These are phyloP conservation scores for Parnassius apollo DNA, from an alignment of 2,888 invertebrate genomes.

Conservation along the genomic window DNA sequence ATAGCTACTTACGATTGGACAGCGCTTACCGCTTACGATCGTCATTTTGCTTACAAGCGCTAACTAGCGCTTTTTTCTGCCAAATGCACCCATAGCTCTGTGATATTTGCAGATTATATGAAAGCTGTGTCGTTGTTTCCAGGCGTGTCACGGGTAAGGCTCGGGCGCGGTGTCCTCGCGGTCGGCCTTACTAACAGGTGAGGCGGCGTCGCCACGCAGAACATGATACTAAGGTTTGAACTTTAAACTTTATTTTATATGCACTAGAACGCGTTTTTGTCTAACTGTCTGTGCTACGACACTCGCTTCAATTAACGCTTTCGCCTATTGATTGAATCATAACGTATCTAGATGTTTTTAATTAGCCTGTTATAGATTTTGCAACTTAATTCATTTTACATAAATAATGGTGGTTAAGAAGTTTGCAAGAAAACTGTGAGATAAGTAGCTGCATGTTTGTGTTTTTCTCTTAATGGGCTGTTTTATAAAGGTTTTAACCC, in stretches of 20 bases:
- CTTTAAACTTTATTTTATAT: constrained; percentile 60
- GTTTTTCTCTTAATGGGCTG: too few species aligned
- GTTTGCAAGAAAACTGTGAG: too few species aligned
- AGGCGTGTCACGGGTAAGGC: constrained; percentile 70
- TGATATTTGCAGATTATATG: too few species aligned
- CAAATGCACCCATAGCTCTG: too few species aligned
- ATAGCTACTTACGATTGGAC: too few species aligned
- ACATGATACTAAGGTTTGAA: constrained; percentile 80
- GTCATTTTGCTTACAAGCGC: too few species aligned
- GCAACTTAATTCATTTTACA: constrained; percentile 7
- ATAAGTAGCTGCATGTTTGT: too few species aligned
- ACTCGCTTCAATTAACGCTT: constrained; percentile 23
- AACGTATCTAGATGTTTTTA: constrained; percentile 15
- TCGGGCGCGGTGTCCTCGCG: constrained; percentile 72
- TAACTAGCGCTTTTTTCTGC: too few species aligned
- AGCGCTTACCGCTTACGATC: too few species aligned
- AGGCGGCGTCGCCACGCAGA: constrained; percentile 77
- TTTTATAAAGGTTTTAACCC: too few species aligned
- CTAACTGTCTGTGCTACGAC: constrained; percentile 9
- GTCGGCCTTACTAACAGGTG: constrained; percentile 80
- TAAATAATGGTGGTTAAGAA: too few species aligned
- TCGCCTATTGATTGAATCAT: constrained; percentile 20
- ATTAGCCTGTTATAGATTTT: constrained; percentile 22
- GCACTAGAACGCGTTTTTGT: constrained; percentile 22
- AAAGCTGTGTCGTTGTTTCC: constrained; percentile 43